A percentile compares a stretch with the other conserved stretches of the same genome.
Evolutionary conservation across 2,888 invertebrate species (phyloP).

Genomic region (Calliphora vomitoria): DNA sequence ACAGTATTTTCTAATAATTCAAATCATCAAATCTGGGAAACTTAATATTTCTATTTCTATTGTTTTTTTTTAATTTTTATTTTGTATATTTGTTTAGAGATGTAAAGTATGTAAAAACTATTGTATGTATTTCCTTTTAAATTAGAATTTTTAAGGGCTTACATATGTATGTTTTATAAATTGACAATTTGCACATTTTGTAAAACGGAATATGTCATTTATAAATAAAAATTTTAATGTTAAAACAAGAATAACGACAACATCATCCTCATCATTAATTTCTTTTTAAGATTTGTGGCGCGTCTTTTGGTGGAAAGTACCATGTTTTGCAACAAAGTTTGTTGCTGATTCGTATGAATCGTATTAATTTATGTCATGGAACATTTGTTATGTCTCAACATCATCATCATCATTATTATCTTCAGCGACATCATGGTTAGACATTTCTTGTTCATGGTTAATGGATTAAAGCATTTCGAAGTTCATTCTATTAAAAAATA

Average conservation of each 20-base stretch:
- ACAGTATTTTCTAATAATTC: neutral
- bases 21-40: neutral
- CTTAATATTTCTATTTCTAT: neutral
- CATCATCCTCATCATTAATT: slow-evolving; percentile 17
- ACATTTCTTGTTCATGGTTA: slow-evolving; percentile 30
- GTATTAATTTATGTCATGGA: slow-evolving; percentile 53
- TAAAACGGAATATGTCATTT: slow-evolving; percentile 37
- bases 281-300: slow-evolving; percentile 46
- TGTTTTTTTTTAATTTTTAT: too few species aligned
- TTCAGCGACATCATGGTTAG: neutral
- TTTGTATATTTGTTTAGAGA: too few species aligned
- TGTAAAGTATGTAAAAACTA: too few species aligned
- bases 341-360: neutral
- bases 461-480: slow-evolving; percentile 1
- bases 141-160: neutral
- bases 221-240: neutral
- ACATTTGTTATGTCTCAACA: slow-evolving; percentile 55
- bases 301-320: slow-evolving; percentile 36
- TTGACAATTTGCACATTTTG: slow-evolving; percentile 66
- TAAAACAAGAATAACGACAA: neutral
- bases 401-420: neutral
- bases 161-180: neutral
- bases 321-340: slow-evolving; percentile 34
- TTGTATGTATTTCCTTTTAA: neutral
- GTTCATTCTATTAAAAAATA: neutral